Evolutionary conservation across 2,113 vertebrate genomes (phyloP).

Genomic region (Stercorarius parasiticus): DNA sequence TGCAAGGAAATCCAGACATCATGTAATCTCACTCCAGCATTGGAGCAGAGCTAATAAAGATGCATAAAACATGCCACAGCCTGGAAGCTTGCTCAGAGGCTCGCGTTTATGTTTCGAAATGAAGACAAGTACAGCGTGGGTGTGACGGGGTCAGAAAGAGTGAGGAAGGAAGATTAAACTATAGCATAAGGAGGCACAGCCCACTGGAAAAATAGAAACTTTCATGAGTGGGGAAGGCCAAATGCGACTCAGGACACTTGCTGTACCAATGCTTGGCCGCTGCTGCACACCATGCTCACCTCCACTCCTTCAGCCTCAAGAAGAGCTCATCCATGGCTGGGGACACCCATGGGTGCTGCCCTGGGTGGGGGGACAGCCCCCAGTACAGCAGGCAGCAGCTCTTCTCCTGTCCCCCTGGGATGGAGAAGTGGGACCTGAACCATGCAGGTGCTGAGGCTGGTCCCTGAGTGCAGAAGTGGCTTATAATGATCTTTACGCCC

Average conservation of each 20-base stretch:
- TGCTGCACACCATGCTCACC: fast-evolving
- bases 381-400: background rate
- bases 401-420: background rate
- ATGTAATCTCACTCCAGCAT: conserved; percentile 61
- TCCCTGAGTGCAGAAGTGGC: background rate
- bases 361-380: background rate
- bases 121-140: background rate
- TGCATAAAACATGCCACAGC: conserved; percentile 29
- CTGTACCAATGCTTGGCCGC: fast-evolving
- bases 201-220: background rate
- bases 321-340: fast-evolving
- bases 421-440: background rate
- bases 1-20: conserved; percentile 71
- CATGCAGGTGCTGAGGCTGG: background rate
- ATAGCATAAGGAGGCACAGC: background rate
- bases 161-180: background rate
- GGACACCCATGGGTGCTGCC: background rate
- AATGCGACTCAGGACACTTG: fast-evolving
- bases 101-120: background rate
- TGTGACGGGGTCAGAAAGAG: fast-evolving
- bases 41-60: conserved; percentile 60
- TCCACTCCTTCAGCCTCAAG: fast-evolving
- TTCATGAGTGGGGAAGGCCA: background rate
- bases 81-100: conserved; percentile 33
- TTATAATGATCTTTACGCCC: background rate